A percentile compares a stretch with the other conserved stretches of the same genome.
phyloP scores from a whole-genome alignment of 2,888 invertebrate species.

The Penaeus monodon region DNA sequence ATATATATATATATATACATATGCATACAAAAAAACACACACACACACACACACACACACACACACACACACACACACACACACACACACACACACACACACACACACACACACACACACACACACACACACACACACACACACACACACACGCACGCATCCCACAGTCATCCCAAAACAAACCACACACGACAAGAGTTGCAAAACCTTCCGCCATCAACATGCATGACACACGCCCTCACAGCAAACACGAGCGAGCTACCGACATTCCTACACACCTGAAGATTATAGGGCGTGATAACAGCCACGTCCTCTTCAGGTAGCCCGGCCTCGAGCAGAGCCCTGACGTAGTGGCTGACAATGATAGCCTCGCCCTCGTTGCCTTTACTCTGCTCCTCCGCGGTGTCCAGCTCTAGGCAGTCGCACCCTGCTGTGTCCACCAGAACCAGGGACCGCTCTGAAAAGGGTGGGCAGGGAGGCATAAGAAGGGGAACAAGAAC shows the following conservation, averaged over 20 bases:
- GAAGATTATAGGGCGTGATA: conserved; percentile 74
- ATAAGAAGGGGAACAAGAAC: too few relatives aligned
- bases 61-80: not conserved
- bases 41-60: not conserved
- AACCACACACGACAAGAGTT: not conserved
- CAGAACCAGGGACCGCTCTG: conserved; percentile 69
- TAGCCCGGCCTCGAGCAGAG: conserved; percentile 71
- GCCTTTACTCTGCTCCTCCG: conserved; percentile 69
- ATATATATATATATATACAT: too few relatives aligned
- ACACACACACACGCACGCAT: too few relatives aligned
- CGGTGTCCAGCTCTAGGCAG: conserved; percentile 71
- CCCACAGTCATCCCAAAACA: not conserved
- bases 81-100: too few relatives aligned
- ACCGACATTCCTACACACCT: conserved; percentile 68
- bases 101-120: too few relatives aligned
- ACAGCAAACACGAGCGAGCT: not conserved
- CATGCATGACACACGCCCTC: not conserved
- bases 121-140: too few relatives aligned
- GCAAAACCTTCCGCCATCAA: not conserved
- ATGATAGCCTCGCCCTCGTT: conserved; percentile 73
- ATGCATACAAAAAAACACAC: too few relatives aligned
- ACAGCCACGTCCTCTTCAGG: conserved; percentile 72
- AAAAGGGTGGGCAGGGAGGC: not conserved
- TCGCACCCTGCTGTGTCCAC: conserved; percentile 75
- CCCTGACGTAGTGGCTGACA: conserved; percentile 71